Evolutionary conservation across 2,888 invertebrate species (phyloP).

Genomic region (Anaspis maculata): DNA sequence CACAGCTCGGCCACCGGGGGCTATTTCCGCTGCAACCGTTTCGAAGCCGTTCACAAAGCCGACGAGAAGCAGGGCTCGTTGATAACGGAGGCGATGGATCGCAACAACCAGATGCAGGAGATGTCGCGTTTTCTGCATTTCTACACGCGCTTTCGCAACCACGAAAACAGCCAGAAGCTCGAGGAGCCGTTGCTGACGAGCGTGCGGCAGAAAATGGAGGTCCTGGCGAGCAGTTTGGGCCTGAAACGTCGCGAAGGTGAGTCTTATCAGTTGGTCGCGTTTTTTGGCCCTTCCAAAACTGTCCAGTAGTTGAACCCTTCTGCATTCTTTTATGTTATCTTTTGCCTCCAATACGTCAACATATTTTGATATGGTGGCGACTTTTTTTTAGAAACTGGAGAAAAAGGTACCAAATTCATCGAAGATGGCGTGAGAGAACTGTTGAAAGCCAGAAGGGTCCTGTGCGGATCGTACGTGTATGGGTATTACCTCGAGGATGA

Average conservation of each 20-base stretch:
- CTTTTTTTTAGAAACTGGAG: conserved; percentile 36
- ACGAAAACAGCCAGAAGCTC: conserved; percentile 55
- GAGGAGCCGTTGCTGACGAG: conserved; percentile 53
- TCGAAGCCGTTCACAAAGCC: conserved; percentile 55
- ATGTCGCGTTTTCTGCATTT: conserved; percentile 58
- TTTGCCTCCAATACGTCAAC: not conserved
- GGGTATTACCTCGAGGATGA: conserved; percentile 58
- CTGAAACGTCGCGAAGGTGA: conserved; percentile 39
- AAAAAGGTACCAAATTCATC: conserved; percentile 48
- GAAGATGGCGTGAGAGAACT: conserved; percentile 57
- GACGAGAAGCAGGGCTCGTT: conserved; percentile 51
- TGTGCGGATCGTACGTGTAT: conserved; percentile 61
- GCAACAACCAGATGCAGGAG: conserved; percentile 52
- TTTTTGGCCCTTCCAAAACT: too few relatives aligned
- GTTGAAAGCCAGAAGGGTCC: conserved; percentile 52
- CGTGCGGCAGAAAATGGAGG: conserved; percentile 54
- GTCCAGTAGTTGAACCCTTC: too few relatives aligned
- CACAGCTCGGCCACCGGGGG: conserved; percentile 63
- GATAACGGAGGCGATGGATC: conserved; percentile 50
- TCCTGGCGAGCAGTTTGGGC: conserved; percentile 47
- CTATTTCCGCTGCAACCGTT: conserved; percentile 54
- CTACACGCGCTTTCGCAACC: conserved; percentile 56
- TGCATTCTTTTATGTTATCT: too few relatives aligned
- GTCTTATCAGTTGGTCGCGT: too few relatives aligned
- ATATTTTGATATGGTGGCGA: not conserved